These are phyloP conservation scores for Silurus aristotelis DNA, from an alignment of 2,797 vertebrate genomes.

Conservation along the genomic window DNA sequence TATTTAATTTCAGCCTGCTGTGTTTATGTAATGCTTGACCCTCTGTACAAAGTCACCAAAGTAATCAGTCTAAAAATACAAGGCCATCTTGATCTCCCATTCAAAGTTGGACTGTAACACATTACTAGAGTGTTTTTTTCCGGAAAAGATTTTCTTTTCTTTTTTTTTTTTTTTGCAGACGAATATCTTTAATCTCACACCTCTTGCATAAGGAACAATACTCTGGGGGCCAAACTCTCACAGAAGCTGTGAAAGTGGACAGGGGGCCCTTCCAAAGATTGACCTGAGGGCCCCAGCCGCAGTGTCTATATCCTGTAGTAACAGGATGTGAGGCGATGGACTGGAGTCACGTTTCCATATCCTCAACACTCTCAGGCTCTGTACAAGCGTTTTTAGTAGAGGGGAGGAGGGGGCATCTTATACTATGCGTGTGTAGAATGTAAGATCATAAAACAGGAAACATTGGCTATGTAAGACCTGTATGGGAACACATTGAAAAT, in stretches of 20 bases:
- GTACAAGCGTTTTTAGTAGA: slow-evolving; percentile 39
- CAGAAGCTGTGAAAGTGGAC: slow-evolving; percentile 67
- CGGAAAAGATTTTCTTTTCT: slow-evolving; percentile 70
- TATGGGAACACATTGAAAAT: slow-evolving; percentile 32
- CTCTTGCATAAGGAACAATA: slow-evolving; percentile 68
- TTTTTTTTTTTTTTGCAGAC: slow-evolving; percentile 42
- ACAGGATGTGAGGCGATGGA: slow-evolving; percentile 74
- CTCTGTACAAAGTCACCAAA: slow-evolving; percentile 58
- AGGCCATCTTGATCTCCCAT: slow-evolving; percentile 53
- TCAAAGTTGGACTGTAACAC: slow-evolving; percentile 59
- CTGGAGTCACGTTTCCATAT: slow-evolving; percentile 73
- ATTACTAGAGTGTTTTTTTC: slow-evolving; percentile 76
- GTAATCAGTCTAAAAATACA: slow-evolving; percentile 71
- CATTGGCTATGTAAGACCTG: slow-evolving; percentile 22
- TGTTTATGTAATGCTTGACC: slow-evolving; percentile 61
- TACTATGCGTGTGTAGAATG: slow-evolving; percentile 7
- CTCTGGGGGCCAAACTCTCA: slow-evolving; percentile 60
- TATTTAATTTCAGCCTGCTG: slow-evolving; percentile 54
- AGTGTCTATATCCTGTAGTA: slow-evolving; percentile 76
- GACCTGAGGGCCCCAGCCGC: slow-evolving; percentile 62
- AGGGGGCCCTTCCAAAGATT: slow-evolving; percentile 48
- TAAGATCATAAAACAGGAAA: slow-evolving; percentile 33
- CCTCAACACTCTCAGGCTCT: slow-evolving; percentile 57
- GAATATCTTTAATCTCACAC: slow-evolving; percentile 65
- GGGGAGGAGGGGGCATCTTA: slow-evolving; percentile 26